Evolutionary conservation across 1,140 invertebrate genomes (phyloP).

Genomic region (Cephus cinctus): DNA sequence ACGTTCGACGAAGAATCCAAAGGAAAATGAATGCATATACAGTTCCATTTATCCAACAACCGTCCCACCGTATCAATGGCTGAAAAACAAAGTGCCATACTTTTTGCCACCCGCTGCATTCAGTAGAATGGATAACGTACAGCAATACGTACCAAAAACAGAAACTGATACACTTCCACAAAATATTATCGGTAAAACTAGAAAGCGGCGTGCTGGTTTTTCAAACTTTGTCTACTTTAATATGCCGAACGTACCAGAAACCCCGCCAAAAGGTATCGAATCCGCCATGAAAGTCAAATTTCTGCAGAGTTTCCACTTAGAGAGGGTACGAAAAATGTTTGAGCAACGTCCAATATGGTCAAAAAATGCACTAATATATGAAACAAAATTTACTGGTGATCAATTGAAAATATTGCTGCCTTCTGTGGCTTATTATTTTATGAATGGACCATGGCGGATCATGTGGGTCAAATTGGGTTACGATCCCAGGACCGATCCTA

Average conservation of each 20-base stretch:
- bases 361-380: slow-evolving; percentile 68
- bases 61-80: slow-evolving; percentile 61
- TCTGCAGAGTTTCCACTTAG: slow-evolving; percentile 46
- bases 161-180: slow-evolving; percentile 37
- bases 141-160: slow-evolving; percentile 53
- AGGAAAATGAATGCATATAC: slow-evolving; percentile 61
- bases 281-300: slow-evolving; percentile 57
- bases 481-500: slow-evolving; percentile 79
- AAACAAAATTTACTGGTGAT: slow-evolving; percentile 62
- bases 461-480: slow-evolving; percentile 85
- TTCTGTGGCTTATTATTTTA: slow-evolving; percentile 79
- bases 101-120: slow-evolving; percentile 77
- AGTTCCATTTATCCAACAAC: slow-evolving; percentile 67
- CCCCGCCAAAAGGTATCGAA: slow-evolving; percentile 55
- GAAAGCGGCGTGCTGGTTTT: slow-evolving; percentile 58
- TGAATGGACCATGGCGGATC: slow-evolving; percentile 84
- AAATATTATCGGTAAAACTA: slow-evolving; percentile 58
- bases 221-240: slow-evolving; percentile 60
- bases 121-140: slow-evolving; percentile 71
- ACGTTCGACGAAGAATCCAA: slow-evolving; percentile 45
- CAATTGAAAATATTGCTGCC: slow-evolving; percentile 80
- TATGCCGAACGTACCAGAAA: slow-evolving; percentile 55
- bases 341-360: slow-evolving; percentile 84
- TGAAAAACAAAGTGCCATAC: slow-evolving; percentile 62
- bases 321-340: slow-evolving; percentile 65